Evolutionary conservation across 2,797 vertebrate species (phyloP).

Genomic region (Gallinago stenura): DNA sequence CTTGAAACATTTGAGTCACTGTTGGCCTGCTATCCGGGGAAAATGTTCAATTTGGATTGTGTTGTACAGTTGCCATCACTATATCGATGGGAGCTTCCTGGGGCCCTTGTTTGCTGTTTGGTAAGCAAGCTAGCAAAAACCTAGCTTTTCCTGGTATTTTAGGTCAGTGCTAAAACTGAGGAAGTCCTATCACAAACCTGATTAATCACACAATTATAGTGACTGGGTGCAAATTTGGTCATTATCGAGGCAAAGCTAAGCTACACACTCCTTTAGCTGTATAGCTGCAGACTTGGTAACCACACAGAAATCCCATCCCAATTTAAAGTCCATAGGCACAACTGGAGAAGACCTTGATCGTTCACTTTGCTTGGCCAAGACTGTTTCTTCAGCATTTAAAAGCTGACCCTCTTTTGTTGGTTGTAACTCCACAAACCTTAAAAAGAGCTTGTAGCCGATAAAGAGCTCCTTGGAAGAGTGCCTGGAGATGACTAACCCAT

Average conservation of each 20-base stretch:
- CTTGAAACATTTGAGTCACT: neutral
- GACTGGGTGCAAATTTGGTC: neutral
- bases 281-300: neutral
- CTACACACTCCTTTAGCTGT: neutral
- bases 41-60: neutral
- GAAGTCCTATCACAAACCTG: neutral
- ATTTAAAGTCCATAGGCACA: rapidly evolving
- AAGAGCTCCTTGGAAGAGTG: conserved; percentile 19
- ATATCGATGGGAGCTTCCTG: neutral
- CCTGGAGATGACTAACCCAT: conserved; percentile 31
- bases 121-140: neutral
- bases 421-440: neutral
- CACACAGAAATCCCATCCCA: neutral
- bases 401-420: neutral
- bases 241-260: neutral
- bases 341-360: neutral
- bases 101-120: neutral
- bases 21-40: rapidly evolving
- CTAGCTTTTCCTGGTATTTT: neutral
- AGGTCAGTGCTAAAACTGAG: neutral
- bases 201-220: neutral
- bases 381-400: neutral
- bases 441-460: neutral
- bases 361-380: neutral
- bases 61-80: rapidly evolving